Evolutionary conservation across 2,113 vertebrate genomes (phyloP).

Genomic region (Lagenorhynchus albirostris): DNA sequence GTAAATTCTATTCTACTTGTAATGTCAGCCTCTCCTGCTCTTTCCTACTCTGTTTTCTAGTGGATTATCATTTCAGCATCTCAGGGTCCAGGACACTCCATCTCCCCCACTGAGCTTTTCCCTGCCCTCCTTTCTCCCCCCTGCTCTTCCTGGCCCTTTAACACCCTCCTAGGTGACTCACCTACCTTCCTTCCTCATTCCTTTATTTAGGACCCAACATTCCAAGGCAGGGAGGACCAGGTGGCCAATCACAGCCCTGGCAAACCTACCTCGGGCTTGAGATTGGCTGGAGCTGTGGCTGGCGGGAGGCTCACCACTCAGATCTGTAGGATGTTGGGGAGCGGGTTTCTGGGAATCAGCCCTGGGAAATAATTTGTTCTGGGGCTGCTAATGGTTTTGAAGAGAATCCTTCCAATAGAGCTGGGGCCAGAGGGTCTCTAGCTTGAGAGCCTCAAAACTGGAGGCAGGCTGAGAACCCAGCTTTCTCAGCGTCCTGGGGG

Average conservation of each 20-base stretch:
- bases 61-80: background rate
- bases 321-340: slow-evolving; percentile 14
- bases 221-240: slow-evolving; percentile 53
- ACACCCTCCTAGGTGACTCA: slow-evolving; percentile 72
- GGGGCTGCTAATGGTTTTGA: background rate
- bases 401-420: background rate
- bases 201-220: slow-evolving; percentile 72
- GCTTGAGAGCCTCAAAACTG: slow-evolving; percentile 10
- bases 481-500: background rate
- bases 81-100: background rate
- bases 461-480: background rate
- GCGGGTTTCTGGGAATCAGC: background rate
- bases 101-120: background rate
- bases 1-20: background rate
- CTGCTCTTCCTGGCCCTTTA: slow-evolving; percentile 57
- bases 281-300: slow-evolving; percentile 63
- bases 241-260: slow-evolving; percentile 63
- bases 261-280: background rate
- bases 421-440: background rate
- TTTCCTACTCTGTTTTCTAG: background rate
- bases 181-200: slow-evolving; percentile 78
- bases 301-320: slow-evolving; percentile 50
- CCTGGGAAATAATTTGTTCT: slow-evolving; percentile 12
- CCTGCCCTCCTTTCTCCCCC: background rate
- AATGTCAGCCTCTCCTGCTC: background rate